Percentiles rank a stretch among this genome's conserved stretches.
These are phyloP conservation scores for Apistogramma diplotaenia DNA, from an alignment of 2,113 vertebrate species.

Conservation along the genomic window DNA sequence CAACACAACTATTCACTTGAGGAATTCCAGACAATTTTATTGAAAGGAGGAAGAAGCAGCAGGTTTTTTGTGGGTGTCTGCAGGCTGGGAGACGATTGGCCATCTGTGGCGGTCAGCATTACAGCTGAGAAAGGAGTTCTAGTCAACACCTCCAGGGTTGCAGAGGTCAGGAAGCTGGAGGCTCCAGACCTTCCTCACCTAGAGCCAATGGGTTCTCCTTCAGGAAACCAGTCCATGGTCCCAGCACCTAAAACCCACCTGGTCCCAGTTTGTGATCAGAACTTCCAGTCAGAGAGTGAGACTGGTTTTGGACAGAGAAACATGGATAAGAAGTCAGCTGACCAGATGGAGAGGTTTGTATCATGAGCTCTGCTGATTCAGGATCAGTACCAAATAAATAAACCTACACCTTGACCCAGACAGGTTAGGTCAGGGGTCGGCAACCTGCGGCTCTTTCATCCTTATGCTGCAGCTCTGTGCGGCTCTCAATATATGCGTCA, in stretches of 20 bases:
- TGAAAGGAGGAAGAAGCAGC: fast-evolving
- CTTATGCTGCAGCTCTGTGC: too few species aligned
- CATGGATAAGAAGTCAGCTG: neutral
- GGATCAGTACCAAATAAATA: fast-evolving
- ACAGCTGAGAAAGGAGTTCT: constrained; percentile 11
- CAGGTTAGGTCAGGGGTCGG: too few species aligned
- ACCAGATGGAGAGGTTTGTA: constrained; percentile 14
- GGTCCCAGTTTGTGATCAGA: neutral
- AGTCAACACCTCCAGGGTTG: neutral
- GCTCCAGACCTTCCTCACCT: neutral
- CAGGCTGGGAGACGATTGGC: neutral
- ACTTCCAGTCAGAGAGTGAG: neutral
- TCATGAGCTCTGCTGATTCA: neutral
- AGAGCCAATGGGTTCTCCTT: neutral
- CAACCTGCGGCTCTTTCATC: too few species aligned
- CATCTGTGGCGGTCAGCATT: neutral
- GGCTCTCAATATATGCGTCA: too few species aligned
- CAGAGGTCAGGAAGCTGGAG: neutral
- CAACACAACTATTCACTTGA: neutral
- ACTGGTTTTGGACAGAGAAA: neutral
- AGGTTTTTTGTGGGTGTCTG: neutral
- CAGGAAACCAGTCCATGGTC: neutral
- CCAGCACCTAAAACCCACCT: neutral
- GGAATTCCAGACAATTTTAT: fast-evolving
- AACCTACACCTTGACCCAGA: too few species aligned